A percentile compares a stretch with the other conserved stretches of the same genome.
Conservation (phyloP, 2,888 invertebrate species). For the Amphipoea oculea region DNA sequence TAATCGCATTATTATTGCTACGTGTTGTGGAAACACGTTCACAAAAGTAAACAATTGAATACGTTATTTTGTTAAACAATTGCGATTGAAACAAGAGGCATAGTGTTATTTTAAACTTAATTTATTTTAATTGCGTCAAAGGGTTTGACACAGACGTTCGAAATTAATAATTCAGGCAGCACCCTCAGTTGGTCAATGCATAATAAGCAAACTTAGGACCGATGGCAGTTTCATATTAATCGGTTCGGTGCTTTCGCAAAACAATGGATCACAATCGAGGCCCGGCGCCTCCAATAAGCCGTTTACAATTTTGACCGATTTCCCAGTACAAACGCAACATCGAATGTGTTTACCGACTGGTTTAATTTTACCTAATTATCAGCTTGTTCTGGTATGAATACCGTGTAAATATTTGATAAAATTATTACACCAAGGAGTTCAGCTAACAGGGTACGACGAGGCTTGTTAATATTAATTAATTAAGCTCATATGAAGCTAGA, state of each 20-base stretch:
- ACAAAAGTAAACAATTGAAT: constrained; percentile 18
- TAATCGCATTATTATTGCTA: constrained; percentile 22
- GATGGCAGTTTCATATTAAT: constrained; percentile 61
- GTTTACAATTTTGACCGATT: constrained; percentile 57
- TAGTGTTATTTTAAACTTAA: constrained; percentile 43
- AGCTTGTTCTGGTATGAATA: constrained; percentile 68
- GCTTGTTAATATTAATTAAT: constrained; percentile 85
- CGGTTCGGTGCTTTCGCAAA: constrained; percentile 45
- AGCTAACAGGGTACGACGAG: constrained; percentile 77
- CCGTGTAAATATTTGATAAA: constrained; percentile 79
- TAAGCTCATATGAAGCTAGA: constrained; percentile 76
- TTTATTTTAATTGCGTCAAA: constrained; percentile 40
- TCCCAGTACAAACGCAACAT: constrained; percentile 47
- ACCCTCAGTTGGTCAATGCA: constrained; percentile 50
- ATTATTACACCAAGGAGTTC: constrained; percentile 79
- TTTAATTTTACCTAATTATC: constrained; percentile 67
- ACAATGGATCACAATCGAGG: constrained; percentile 57
- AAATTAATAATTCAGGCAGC: constrained; percentile 49
- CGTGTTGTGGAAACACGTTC: constrained; percentile 29
- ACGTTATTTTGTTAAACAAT: constrained; percentile 39
- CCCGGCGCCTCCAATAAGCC: constrained; percentile 39
- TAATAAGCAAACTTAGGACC: constrained; percentile 62
- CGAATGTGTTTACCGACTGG: constrained; percentile 49
- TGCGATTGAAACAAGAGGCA: constrained; percentile 29
- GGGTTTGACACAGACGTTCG: constrained; percentile 38